Base-by-base conservation (phyloP, 2,113 vertebrate genomes). In the Balaeniceps rex region DNA sequence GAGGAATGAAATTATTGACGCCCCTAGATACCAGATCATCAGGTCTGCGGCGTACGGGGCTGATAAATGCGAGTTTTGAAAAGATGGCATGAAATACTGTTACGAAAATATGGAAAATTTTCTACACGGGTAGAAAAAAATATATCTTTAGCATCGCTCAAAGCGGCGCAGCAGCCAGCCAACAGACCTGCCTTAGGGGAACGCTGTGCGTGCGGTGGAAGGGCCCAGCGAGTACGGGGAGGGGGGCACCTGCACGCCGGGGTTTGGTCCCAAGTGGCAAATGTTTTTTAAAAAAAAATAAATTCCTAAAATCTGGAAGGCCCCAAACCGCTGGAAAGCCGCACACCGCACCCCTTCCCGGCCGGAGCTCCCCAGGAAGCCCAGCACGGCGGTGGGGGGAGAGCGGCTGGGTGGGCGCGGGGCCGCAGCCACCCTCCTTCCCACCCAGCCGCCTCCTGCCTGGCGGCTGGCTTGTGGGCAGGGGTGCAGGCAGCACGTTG, bases 181-280 rank as follows among this genome's bases (percentile, higher is more conserved):
- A 24, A 6, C 22, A 55, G 34, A 13, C 25, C n/a, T 14, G 44
- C 34, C 44, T 11, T 28, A 10, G 23, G 17, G 13, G 7, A 14
- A 9, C 2, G 42, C 69, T 12, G 16, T 3, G 17, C 0, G 2
- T 2, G 57, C 23, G 10, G 46, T 3, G 7, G 47, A 24, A 12
- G 47, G 34, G 34, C 65, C 33, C 26, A 2, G 47, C 12, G 1
- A 7, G 15, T 0, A 4, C 2, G 3, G 55, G 74, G 31, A 44
- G 10, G 12, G n/a, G 29, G 29, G 29, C 4, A 3, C 65, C 34
- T 29, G 13, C 57, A 4, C 7, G 18, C 63, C 1, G 7, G 47
- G 47, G 11, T 38, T 63, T 44, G 23, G 22, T 49, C 55, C 40
- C 31, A 16, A 33, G 7, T 4, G 12, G 34, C 23, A 38, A 66